Evolutionary conservation across 1,140 invertebrate species (phyloP).

Genomic region (Aphaenogaster floridana): DNA sequence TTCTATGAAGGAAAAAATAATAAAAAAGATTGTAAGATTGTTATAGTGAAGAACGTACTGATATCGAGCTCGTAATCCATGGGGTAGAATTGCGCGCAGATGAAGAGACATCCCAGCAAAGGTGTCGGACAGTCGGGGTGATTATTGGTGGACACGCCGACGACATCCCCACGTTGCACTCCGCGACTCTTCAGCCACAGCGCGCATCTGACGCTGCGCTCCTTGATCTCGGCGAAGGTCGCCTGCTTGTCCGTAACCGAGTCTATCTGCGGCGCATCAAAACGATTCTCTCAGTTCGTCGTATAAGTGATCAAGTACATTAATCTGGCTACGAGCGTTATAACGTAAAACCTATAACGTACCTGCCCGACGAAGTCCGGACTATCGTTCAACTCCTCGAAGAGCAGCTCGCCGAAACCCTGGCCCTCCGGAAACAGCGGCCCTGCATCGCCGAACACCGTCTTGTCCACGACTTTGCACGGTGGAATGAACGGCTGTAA

Average conservation of each 20-base stretch:
- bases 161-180: constrained; percentile 82
- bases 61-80: constrained; percentile 59
- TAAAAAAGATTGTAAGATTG: no score
- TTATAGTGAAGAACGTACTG: not conserved
- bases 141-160: constrained; percentile 80
- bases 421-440: not conserved
- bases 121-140: constrained; percentile 85
- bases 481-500: not conserved
- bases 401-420: not conserved
- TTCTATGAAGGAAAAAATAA: no score
- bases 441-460: not conserved
- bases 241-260: not conserved
- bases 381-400: not conserved
- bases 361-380: not conserved
- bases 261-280: constrained; percentile 20
- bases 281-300: not conserved
- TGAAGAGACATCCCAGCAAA: constrained; percentile 83
- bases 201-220: constrained; percentile 23
- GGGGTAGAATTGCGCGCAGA: constrained; percentile 78
- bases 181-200: constrained; percentile 72
- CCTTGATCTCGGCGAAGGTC: constrained; percentile 22
- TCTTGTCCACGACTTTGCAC: not conserved
- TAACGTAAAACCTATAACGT: not conserved
- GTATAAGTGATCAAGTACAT: no score
- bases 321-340: no score